These are phyloP conservation scores for Astreopora myriophthalma DNA, from an alignment of 64 coral and sea anemone species.

Conservation along the genomic window DNA sequence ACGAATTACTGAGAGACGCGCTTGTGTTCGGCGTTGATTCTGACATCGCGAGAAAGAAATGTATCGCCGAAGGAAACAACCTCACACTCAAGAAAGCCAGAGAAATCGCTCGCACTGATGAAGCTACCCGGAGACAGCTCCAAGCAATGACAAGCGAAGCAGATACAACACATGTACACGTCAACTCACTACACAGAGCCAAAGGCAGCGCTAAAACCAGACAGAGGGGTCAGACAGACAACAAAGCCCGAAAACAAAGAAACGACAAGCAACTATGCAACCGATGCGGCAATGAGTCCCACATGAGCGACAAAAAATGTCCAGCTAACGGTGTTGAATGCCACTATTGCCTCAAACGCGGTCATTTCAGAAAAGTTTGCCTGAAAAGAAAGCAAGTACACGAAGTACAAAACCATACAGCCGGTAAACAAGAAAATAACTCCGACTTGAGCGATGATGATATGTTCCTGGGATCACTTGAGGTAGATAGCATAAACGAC, in stretches of 20 bases:
- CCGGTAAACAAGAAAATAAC: background rate
- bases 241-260: background rate
- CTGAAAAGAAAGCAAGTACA: constrained; percentile 3
- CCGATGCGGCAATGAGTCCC: constrained; percentile 12
- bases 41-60: constrained; percentile 74
- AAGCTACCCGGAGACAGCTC: constrained; percentile 60
- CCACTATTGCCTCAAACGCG: constrained; percentile 49
- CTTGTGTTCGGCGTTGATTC: constrained; percentile 73
- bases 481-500: background rate
- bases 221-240: background rate
- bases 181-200: constrained; percentile 28
- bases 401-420: constrained; percentile 14
- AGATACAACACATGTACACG: constrained; percentile 17
- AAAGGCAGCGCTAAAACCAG: constrained; percentile 64
- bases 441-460: background rate
- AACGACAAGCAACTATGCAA: constrained; percentile 6
- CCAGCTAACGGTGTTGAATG: constrained; percentile 53
- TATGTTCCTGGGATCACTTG: constrained; percentile 8
- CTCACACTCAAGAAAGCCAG: constrained; percentile 65
- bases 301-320: constrained; percentile 2
- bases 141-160: constrained; percentile 36
- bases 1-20: constrained; percentile 60
- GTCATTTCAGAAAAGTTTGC: constrained; percentile 45
- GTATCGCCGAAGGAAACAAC: constrained; percentile 74
- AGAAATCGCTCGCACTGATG: constrained; percentile 79